phyloP scores from a whole-genome alignment of 2,888 invertebrate genomes.

The Danaus chrysippus region DNA sequence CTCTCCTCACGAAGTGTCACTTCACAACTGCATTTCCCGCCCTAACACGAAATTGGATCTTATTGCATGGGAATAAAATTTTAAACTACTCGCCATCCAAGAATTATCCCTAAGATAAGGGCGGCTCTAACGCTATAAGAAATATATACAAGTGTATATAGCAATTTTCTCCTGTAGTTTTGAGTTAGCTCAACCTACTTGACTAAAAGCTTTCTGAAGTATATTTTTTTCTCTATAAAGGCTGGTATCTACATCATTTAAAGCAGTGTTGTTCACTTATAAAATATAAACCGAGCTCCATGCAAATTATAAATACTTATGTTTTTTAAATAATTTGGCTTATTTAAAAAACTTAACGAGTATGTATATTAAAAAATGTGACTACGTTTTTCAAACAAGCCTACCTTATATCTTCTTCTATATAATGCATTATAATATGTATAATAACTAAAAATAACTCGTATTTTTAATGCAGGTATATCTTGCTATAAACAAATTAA shows the following conservation, averaged over 20 bases:
- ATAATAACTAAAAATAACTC: too few relatives aligned
- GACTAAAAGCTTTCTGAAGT: slow-evolving; percentile 8
- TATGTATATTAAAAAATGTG: too few relatives aligned
- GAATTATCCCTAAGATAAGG: slow-evolving; percentile 20
- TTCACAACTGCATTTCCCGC: slow-evolving; percentile 38
- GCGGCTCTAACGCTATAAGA: slow-evolving; percentile 21
- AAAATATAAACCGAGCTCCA: background rate
- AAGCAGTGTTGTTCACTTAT: slow-evolving; percentile 5
- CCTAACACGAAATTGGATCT: slow-evolving; percentile 6
- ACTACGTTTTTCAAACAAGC: too few relatives aligned
- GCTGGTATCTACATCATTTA: background rate
- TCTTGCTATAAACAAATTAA: too few relatives aligned
- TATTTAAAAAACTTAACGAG: too few relatives aligned
- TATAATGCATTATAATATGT: too few relatives aligned
- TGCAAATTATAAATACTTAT: background rate
- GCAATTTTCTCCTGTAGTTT: slow-evolving; percentile 8
- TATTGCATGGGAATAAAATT: slow-evolving; percentile 15
- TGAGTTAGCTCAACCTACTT: slow-evolving; percentile 7
- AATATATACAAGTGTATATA: slow-evolving; percentile 18
- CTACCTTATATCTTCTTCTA: too few relatives aligned
- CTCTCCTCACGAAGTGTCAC: slow-evolving; percentile 59
- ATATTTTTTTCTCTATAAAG: slow-evolving; percentile 3
- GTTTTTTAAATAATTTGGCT: background rate
- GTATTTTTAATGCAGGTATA: too few relatives aligned
- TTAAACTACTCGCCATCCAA: slow-evolving; percentile 11